phyloP scores from a whole-genome alignment of 1,140 invertebrate species.

The Drosophila eugracilis region DNA sequence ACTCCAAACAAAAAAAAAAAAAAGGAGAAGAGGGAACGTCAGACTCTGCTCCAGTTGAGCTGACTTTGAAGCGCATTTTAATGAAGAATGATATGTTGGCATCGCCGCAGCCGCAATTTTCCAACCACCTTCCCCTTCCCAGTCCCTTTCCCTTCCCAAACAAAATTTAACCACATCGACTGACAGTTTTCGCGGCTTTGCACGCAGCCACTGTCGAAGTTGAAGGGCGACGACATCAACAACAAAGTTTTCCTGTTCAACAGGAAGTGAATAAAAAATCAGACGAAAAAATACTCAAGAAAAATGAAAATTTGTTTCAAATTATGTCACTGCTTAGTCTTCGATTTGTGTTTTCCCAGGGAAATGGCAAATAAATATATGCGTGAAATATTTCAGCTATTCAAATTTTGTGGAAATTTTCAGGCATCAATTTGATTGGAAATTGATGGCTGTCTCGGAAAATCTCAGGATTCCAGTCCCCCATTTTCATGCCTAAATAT shows the following conservation, averaged over 20 bases:
- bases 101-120: conserved; percentile 58
- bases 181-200: conserved; percentile 79
- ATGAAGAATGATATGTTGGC: conserved; percentile 83
- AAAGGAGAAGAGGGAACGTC: too few species aligned
- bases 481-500: conserved; percentile 2
- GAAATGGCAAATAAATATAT: conserved; percentile 11
- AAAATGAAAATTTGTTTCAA: conserved; percentile 18
- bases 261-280: conserved; percentile 4
- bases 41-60: conserved; percentile 27
- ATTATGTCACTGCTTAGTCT: conserved; percentile 30
- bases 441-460: conserved; percentile 17
- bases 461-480: conserved; percentile 10
- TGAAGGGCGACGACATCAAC: conserved; percentile 59
- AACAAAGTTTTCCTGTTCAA: conserved; percentile 41
- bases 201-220: conserved; percentile 47
- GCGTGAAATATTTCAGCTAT: conserved; percentile 15
- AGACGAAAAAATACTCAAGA: conserved; percentile 1
- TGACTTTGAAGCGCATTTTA: conserved; percentile 83
- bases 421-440: conserved; percentile 37
- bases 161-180: conserved; percentile 62
- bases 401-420: conserved; percentile 20
- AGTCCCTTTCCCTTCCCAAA: too few species aligned
- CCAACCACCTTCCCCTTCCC: not conserved
- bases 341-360: conserved; percentile 6
- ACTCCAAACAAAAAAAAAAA: conserved; percentile 37